These are phyloP conservation scores for Actinia tenebrosa DNA, from an alignment of 64 coral and sea anemone genomes.

Conservation along the genomic window DNA sequence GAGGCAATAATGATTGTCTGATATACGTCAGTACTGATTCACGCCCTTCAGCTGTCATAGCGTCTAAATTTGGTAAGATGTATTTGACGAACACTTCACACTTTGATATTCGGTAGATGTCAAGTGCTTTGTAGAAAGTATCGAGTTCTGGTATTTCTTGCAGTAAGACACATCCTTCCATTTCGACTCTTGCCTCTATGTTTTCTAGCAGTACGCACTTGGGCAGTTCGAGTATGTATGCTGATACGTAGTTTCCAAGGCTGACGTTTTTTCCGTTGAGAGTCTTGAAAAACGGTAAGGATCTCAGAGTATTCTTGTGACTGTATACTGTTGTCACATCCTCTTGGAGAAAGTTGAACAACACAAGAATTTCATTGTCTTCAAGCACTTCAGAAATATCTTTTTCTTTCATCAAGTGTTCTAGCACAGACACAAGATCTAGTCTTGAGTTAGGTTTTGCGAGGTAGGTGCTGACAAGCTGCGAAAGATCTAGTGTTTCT, in stretches of 20 bases:
- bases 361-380: conserved; percentile 52
- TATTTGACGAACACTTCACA: conserved; percentile 89
- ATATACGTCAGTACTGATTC: conserved; percentile 58
- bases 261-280: conserved; percentile 55
- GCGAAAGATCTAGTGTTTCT: conserved; percentile 42
- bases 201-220: conserved; percentile 46
- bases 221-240: conserved; percentile 55
- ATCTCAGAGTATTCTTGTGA: conserved; percentile 57
- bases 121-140: conserved; percentile 65
- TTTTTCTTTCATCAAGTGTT: conserved; percentile 61
- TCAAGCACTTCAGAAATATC: conserved; percentile 40
- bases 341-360: conserved; percentile 81
- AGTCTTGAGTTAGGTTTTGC: conserved; percentile 62
- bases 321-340: conserved; percentile 82
- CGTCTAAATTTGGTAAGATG: conserved; percentile 74
- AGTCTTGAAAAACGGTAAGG: conserved; percentile 70
- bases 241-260: conserved; percentile 45
- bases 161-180: conserved; percentile 68
- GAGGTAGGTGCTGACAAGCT: conserved; percentile 54
- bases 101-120: conserved; percentile 65
- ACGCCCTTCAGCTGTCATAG: conserved; percentile 37
- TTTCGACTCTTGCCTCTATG: conserved; percentile 62
- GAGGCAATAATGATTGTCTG: conserved; percentile 55
- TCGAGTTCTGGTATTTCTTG: conserved; percentile 69
- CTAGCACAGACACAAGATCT: conserved; percentile 63